Base-by-base conservation (phyloP, 2,113 vertebrate genomes). In the Eleginops maclovinus region DNA sequence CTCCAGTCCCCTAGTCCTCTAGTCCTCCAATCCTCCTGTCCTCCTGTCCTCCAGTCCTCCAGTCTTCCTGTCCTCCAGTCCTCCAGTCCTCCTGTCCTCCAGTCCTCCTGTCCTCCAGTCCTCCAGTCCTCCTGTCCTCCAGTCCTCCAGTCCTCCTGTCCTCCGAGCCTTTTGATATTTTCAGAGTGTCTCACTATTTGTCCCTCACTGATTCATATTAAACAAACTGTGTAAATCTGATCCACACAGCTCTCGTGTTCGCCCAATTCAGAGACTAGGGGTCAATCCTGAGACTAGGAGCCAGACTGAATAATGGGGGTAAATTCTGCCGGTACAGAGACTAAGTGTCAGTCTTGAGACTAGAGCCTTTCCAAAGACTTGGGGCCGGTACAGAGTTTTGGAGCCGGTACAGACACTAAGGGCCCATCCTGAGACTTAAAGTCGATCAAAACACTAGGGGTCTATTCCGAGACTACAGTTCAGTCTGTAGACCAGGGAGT, bases 201-300 rank as follows among this genome's bases (percentile, higher is more conserved):
- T 66, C 46, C 19, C 47, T 44, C 53, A 65, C n/a, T 90, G 72
- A 79, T 85, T 63, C 64, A 79, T 87, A 74, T 78, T 76, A 82
- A 86, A 80, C 70, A 69, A 69, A 56, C 59, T n/a, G n/a, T n/a
- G n/a, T n/a, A n/a, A n/a, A n/a, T n/a, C n/a, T 21, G 51, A 49
- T 71, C 65, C 28, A 60, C 53, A 73, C 28, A 4, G 4, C 28
- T 3, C 28, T 28, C 28, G 4, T 28, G 28, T 28, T 28, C 4
- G 28, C 3, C 28, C 2, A 28, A 28, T 28, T 28, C 28, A 28
- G 28, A 28, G 28, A 28, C 28, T 2, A 28, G 28, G 28, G 28
- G n/a, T n/a, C n/a, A n/a, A n/a, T n/a, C n/a, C n/a, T n/a, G n/a
- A n/a, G n/a, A n/a, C n/a, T n/a, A n/a, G n/a, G n/a, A n/a, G n/a